phyloP scores from a whole-genome alignment of 2,113 vertebrate genomes.

The Aramus guarauna region DNA sequence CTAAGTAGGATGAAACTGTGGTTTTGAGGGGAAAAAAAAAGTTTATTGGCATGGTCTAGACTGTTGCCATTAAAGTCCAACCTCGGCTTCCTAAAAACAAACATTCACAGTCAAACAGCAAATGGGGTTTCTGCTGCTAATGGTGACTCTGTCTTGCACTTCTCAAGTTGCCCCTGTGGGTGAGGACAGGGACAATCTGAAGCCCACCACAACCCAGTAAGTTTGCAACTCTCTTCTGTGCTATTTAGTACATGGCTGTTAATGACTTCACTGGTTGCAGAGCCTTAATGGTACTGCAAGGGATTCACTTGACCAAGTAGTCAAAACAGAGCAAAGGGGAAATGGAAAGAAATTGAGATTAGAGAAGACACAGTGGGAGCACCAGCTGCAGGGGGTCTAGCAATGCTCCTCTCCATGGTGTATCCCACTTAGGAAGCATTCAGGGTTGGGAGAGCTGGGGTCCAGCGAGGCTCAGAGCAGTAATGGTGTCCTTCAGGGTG shows the following conservation, averaged over 20 bases:
- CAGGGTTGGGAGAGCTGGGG: not conserved
- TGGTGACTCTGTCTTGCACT: not conserved
- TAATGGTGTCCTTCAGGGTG: not conserved
- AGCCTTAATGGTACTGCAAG: not conserved
- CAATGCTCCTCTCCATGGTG: not conserved
- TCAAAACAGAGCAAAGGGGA: not conserved
- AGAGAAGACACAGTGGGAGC: not conserved
- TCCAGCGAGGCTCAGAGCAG: not conserved
- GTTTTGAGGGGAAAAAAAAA: accelerated
- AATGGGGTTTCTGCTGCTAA: not conserved
- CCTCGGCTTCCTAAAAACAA: not conserved
- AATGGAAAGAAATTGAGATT: not conserved
- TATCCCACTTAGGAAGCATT: not conserved
- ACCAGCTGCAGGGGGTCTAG: not conserved
- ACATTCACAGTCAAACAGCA: not conserved
- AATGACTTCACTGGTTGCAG: not conserved
- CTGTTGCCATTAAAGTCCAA: not conserved
- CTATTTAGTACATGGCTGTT: not conserved
- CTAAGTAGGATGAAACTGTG: not conserved
- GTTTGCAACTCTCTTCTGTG: not conserved
- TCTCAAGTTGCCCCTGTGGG: not conserved
- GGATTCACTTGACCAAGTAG: not conserved
- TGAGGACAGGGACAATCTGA: not conserved
- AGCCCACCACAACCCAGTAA: not conserved
- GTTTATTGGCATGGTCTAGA: not conserved